phyloP scores from a whole-genome alignment of 2,797 vertebrate genomes.

The Argya squamiceps region DNA sequence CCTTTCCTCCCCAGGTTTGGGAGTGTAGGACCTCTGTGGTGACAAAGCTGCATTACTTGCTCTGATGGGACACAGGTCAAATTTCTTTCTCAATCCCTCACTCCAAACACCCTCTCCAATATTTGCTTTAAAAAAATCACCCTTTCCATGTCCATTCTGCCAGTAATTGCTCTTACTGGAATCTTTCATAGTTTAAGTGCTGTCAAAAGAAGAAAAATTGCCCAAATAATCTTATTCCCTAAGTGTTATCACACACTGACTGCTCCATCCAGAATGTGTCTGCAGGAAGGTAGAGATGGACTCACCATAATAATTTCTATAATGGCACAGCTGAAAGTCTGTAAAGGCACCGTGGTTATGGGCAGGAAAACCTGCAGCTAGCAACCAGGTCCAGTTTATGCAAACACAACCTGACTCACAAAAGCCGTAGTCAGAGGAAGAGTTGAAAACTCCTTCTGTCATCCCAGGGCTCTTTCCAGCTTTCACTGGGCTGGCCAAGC shows the following conservation, averaged over 20 bases:
- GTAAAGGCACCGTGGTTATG: neutral
- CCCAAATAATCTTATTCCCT: constrained; percentile 24
- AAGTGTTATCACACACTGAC: neutral
- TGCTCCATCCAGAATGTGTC: neutral
- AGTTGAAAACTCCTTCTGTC: constrained; percentile 37
- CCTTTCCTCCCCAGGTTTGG: neutral
- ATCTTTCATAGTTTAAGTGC: neutral
- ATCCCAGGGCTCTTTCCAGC: neutral
- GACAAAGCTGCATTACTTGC: neutral
- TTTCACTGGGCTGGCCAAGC: neutral
- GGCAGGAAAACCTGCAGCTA: constrained; percentile 53
- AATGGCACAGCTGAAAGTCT: neutral
- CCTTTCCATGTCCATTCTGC: constrained; percentile 30
- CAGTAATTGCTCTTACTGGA: constrained; percentile 37
- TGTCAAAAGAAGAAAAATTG: constrained; percentile 45
- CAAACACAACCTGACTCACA: constrained; percentile 64
- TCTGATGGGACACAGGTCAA: neutral
- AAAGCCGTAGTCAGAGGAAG: neutral
- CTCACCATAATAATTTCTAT: neutral
- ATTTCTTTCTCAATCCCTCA: constrained; percentile 12
- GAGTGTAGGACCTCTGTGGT: neutral
- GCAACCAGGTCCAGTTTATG: constrained; percentile 51
- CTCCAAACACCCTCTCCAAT: neutral
- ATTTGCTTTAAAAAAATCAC: constrained; percentile 9
- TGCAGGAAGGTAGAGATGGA: neutral